Base-by-base conservation (phyloP, 1,140 invertebrate genomes). In the Akabosia matsudoensis region DNA sequence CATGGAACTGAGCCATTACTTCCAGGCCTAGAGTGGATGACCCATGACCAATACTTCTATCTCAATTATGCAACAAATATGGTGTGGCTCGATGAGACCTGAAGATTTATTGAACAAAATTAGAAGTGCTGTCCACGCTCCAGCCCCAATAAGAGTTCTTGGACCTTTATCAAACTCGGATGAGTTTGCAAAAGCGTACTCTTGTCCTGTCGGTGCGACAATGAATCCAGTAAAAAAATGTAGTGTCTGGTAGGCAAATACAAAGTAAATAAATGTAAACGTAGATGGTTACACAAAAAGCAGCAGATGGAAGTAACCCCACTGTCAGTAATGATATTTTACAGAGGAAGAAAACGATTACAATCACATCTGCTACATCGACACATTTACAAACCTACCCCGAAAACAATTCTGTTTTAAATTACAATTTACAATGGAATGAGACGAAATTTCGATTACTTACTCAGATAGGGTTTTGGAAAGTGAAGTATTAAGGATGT, bases 21-120 rank as follows among this genome's bases (percentile, higher is more conserved):
- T 30, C 93, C 93, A 0, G 93, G 93, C 0, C 84, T 95, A 1
- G 91, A 93, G 82, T 76, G 67, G 77, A 86, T 95, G 61, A 93
- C 90, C 0, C 93, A 95, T 82, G 91, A 95, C 84, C 93, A 95
- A 84, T 85, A 95, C 3, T 95, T 95, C 84, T 96, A 94, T 83
- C 87, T 96, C 1, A 96, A 95, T 83, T 96, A 95, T 84, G 93
- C 93, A 14, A n/a, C 88, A 93, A 88, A 98, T 99, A 64, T 99
- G 97, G 97, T 99, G 97, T 84, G 97, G 97, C 4, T 93, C 94
- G 0, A 97, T 97, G 94, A 88, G 96, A 79, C 94, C 94, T 2
- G 95, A 99, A 86, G 96, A 98, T 82, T 95, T 97, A 67, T 85
- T 97, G 1, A 95, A 92, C 30, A 97, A 97, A 86, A 90, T 98